Evolutionary conservation across 2,797 vertebrate species (phyloP), one percentile per base, ranked within the genome.

Genomic region (Moxostoma hubbsi): DNA sequence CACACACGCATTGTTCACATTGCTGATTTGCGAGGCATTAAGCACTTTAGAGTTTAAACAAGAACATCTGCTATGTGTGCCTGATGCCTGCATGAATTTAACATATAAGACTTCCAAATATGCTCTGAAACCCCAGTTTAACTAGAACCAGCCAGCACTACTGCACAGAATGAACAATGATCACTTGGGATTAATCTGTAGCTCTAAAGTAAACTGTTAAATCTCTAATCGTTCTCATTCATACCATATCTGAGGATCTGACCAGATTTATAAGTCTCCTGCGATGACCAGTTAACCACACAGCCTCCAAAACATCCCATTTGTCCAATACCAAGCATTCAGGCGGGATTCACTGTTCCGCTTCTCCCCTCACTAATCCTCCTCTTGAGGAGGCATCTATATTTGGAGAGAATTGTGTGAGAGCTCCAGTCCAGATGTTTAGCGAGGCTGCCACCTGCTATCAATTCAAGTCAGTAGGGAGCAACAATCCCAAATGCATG

Each of bases 371-470:
- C 83, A 82, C 77, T 91, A 90, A 92, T 92, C 90, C 79, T 81
- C 59, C 68, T 53, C 80, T 82, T 82, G 76, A 83, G 84, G 81
- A 77, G 82, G 77, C 80, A 83, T 86, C 88, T 90, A 92, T 91
- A 93, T 88, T 90, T 89, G 90, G 87, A 86, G 79, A 81, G 53
- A 62, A 73, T 68, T 82, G 83, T 85, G 85, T 86, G 84, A 57
- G 51, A 86, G 70, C 79, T 53, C 85, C 70, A 80, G 86, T 84
- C 92, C 91, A 93, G 91, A 93, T 92, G 91, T 91, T 81, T 84
- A 75, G 68, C 75, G 76, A 86, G 84, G 75, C 78, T 88, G 74
- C 85, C 92, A 94, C 92, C 92, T 93, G 92, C 90, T 92, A 82
- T 80, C 79, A 80, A 82, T n/a, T 69, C 64, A 50, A 82, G 82